Evolutionary conservation across 37 sponge, comb jelly and placozoan genomes (phyloP), one percentile per base, ranked within the genome.

Genomic region (Ephydatia muelleri): DNA sequence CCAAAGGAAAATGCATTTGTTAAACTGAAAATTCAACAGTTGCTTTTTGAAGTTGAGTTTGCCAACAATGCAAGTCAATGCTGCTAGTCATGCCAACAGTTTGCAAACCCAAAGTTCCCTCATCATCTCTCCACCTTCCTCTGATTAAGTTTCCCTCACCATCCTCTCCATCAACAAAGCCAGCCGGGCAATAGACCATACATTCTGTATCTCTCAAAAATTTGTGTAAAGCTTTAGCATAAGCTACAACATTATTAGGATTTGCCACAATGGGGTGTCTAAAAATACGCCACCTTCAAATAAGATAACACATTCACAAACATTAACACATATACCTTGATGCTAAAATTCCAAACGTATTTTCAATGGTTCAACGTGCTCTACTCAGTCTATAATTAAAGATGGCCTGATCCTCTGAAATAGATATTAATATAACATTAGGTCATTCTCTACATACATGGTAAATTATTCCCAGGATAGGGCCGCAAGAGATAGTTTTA

Each of bases 101-200:
- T n/a, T n/a, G n/a, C n/a, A n/a, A 32, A 34, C 82, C 82, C 38
- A 30, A 16, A 82, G 28, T 9, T 21, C 26, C 71, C 8, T 30
- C 66, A 14, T 82, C 82, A 14, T 72, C 49, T 26, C 79, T 57
- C 79, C 86, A 85, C 3, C 73, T 67, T 48, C 86, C 86, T 43
- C 65, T 25, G 39, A 78, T 72, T n/a, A 67, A 29, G 67, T 85
- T 85, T 19, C 86, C 86, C 36, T 43, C 40, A 31, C 80, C 80
- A 31, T 85, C 86, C 26, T 85, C 86, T 48, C 67, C 80, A 85
- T 85, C 86, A 75, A 85, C 40, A 67, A 66, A 85, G 13, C 86
- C 86, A 30, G 70, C 49, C 48, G 86, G 79, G 64, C 33, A 68
- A 32, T 85, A 85, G 25, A 0, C 49, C 2, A 40, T 14, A 25